These are phyloP conservation scores for Boleophthalmus pectinirostris DNA, from an alignment of 2,113 vertebrate genomes.

Conservation along the genomic window DNA sequence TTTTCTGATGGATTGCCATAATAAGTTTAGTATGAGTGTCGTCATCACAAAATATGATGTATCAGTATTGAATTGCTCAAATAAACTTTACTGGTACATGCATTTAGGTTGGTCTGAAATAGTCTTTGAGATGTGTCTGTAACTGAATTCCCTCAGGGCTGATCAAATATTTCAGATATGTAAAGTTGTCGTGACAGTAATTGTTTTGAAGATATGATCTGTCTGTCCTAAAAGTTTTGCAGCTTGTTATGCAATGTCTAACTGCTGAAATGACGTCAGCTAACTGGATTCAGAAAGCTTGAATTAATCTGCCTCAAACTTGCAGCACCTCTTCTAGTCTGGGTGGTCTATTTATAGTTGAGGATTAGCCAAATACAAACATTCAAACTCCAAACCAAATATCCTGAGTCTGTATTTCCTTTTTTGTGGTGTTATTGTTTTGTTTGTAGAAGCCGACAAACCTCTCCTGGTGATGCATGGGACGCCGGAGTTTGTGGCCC, in stretches of 20 bases:
- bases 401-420: background rate
- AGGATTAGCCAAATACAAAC: slow-evolving; percentile 21
- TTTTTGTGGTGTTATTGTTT: background rate
- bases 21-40: too few relatives aligned
- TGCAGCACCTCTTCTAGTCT: slow-evolving; percentile 1
- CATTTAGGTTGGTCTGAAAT: background rate
- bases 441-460: slow-evolving; percentile 63
- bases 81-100: too few relatives aligned
- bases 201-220: slow-evolving; percentile 1
- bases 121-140: background rate
- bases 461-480: slow-evolving; percentile 81
- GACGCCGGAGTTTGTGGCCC: slow-evolving; percentile 88
- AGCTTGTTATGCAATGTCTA: background rate
- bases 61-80: too few relatives aligned
- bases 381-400: background rate
- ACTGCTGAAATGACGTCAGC: background rate
- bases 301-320: slow-evolving; percentile 7
- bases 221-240: background rate
- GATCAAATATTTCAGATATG: background rate
- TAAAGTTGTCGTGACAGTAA: background rate
- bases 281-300: slow-evolving; percentile 6
- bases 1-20: too few relatives aligned
- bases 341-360: slow-evolving; percentile 28
- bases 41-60: too few relatives aligned
- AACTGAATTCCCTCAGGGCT: background rate